These are phyloP conservation scores for Melanotus villosus DNA, from an alignment of 2,888 invertebrate species.

Conservation along the genomic window DNA sequence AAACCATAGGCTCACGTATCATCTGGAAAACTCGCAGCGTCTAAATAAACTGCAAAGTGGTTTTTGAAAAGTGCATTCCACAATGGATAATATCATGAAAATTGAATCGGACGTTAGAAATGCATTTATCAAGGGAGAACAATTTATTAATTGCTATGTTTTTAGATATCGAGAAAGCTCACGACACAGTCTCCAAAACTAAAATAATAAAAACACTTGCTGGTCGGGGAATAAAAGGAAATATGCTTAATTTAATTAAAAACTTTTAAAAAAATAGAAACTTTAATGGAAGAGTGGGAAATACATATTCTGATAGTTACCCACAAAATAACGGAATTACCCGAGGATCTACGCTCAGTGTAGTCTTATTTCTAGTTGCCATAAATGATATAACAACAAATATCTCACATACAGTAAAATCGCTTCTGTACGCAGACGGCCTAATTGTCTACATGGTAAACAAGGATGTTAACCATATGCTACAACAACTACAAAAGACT, in stretches of 20 bases:
- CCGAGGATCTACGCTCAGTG: not conserved
- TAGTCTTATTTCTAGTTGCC: not conserved
- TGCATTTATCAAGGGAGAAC: not conserved
- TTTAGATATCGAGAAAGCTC: not conserved
- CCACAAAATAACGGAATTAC: not conserved
- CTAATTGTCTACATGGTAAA: constrained; percentile 1
- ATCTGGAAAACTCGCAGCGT: not conserved
- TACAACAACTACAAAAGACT: not conserved
- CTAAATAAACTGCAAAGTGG: not conserved
- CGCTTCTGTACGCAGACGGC: not conserved
- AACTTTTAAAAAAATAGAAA: not conserved
- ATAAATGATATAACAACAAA: not conserved
- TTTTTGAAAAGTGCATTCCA: not conserved
- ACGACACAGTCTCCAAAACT: not conserved
- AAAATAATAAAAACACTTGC: not conserved
- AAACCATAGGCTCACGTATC: not conserved
- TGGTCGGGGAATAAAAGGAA: not conserved
- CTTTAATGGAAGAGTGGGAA: not conserved
- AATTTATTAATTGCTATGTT: not conserved
- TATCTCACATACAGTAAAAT: not conserved
- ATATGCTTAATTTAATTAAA: not conserved
- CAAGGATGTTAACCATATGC: too few species aligned
- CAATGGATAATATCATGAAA: not conserved
- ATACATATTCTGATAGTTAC: not conserved
- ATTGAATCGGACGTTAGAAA: not conserved